Evolutionary conservation across 1,140 invertebrate species (phyloP).

Genomic region (Campoletis sonorensis): DNA sequence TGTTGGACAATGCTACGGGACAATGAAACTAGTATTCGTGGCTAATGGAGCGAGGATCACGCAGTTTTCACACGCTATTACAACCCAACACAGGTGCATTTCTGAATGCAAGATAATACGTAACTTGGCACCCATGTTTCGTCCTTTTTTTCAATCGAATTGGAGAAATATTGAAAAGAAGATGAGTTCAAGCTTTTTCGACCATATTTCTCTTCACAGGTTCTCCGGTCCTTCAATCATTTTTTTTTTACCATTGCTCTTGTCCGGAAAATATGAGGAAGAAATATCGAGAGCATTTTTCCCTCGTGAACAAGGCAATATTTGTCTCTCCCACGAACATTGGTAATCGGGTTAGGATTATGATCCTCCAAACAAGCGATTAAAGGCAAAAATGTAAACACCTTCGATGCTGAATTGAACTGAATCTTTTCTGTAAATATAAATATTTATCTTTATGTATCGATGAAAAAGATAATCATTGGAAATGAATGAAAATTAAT

Average conservation of each 20-base stretch:
- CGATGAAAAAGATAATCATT: no score
- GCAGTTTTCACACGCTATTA: slow-evolving; percentile 61
- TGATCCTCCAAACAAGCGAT: slow-evolving; percentile 61
- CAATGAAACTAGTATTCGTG: slow-evolving; percentile 59
- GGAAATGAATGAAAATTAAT: no score
- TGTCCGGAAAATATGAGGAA: slow-evolving; percentile 1
- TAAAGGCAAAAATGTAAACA: slow-evolving; percentile 27
- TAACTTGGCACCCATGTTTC: slow-evolving; percentile 50
- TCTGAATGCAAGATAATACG: slow-evolving; percentile 22
- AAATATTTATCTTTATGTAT: slow-evolving; percentile 23
- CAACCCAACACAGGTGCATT: not conserved
- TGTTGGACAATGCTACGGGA: slow-evolving; percentile 57
- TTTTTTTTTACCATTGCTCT: no score
- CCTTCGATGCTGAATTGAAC: no score
- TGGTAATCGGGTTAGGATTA: slow-evolving; percentile 60
- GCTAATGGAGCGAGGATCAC: slow-evolving; percentile 62
- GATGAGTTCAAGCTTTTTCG: no score
- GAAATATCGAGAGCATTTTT: slow-evolving; percentile 3
- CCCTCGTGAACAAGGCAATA: no score
- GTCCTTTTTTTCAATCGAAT: slow-evolving; percentile 41
- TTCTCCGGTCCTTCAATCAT: no score
- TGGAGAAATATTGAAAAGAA: not conserved
- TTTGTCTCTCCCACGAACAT: slow-evolving; percentile 31
- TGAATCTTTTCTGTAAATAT: no score
- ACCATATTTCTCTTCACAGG: no score